Conservation (phyloP, 2,113 vertebrate genomes). For the Engraulis encrasicolus region DNA sequence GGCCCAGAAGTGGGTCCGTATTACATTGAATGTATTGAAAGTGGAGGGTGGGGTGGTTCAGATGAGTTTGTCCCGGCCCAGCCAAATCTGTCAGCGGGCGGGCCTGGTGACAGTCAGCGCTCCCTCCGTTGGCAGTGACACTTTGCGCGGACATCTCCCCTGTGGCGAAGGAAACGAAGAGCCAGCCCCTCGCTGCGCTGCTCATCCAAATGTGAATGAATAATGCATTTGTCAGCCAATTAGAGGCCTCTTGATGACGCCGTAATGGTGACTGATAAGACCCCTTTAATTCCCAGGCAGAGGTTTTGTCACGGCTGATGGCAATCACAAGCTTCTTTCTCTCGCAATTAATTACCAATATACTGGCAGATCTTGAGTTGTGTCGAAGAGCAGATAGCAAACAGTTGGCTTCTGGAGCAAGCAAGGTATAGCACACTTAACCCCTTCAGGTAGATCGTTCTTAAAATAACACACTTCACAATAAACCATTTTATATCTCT, state of each 20-base stretch:
- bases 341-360: conserved; percentile 72
- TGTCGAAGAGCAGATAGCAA: conserved; percentile 57
- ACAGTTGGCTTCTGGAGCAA: conserved; percentile 41
- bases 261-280: conserved; percentile 67
- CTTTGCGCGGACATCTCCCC: conserved; percentile 35
- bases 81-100: no score
- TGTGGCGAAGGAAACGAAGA: conserved; percentile 26
- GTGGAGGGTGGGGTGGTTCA: no score
- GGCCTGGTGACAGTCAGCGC: no score
- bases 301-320: conserved; percentile 60
- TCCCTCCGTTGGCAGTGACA: background rate
- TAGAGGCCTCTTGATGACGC: conserved; percentile 62
- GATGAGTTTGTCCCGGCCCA: no score
- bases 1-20: no score
- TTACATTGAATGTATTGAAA: no score
- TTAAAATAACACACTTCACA: no score
- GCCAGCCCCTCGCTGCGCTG: background rate
- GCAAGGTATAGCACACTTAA: conserved; percentile 27
- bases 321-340: conserved; percentile 65
- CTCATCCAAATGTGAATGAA: conserved; percentile 55
- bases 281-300: conserved; percentile 54
- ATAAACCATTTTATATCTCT: no score
- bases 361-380: conserved; percentile 66
- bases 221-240: conserved; percentile 67
- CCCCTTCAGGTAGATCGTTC: background rate